Percentiles rank a stretch among this genome's conserved stretches.
These are phyloP conservation scores for Rhyzopertha dominica DNA, from an alignment of 1,140 invertebrate genomes.

Conservation along the genomic window DNA sequence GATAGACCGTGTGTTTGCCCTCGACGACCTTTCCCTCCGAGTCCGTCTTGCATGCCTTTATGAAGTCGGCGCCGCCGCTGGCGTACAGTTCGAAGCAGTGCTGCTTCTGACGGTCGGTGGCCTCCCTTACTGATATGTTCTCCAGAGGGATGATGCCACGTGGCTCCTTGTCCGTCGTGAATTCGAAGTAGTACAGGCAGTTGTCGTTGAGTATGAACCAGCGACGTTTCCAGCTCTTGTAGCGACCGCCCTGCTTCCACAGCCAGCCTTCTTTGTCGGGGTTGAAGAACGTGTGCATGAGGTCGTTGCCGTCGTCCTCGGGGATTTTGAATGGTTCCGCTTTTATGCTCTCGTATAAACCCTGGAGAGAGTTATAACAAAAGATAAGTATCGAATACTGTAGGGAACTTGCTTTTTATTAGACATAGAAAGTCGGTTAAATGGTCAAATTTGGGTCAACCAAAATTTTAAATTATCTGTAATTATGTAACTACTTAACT, in stretches of 20 bases:
- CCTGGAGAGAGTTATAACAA: too few relatives aligned
- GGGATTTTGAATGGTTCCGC: slow-evolving; percentile 99
- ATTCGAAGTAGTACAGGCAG: slow-evolving; percentile 99
- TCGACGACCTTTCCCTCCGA: slow-evolving; percentile 95
- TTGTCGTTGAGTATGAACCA: slow-evolving; percentile 99
- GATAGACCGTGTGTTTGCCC: slow-evolving; percentile 59
- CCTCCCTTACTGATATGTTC: slow-evolving; percentile 79
- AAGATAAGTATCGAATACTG: too few relatives aligned
- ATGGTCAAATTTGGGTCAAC: too few relatives aligned
- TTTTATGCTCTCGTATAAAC: slow-evolving; percentile 96
- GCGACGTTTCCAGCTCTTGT: slow-evolving; percentile 97
- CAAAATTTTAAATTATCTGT: too few relatives aligned
- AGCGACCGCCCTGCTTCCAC: slow-evolving; percentile 93
- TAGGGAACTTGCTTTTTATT: too few relatives aligned
- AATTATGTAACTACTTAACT: too few relatives aligned
- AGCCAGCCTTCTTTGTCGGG: slow-evolving; percentile 99
- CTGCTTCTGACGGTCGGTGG: slow-evolving; percentile 83
- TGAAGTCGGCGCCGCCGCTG: slow-evolving; percentile 78
- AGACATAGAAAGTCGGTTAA: too few relatives aligned
- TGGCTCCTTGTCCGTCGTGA: slow-evolving; percentile 98
- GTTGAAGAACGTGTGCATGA: slow-evolving; percentile 99
- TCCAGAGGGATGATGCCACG: slow-evolving; percentile 69
- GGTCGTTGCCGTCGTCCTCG: slow-evolving; percentile 97
- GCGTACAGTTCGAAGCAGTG: slow-evolving; percentile 96
- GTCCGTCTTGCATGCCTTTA: slow-evolving; percentile 98